Evolutionary conservation across 2,797 vertebrate genomes (phyloP).

Genomic region (Cynopterus sphinx): DNA sequence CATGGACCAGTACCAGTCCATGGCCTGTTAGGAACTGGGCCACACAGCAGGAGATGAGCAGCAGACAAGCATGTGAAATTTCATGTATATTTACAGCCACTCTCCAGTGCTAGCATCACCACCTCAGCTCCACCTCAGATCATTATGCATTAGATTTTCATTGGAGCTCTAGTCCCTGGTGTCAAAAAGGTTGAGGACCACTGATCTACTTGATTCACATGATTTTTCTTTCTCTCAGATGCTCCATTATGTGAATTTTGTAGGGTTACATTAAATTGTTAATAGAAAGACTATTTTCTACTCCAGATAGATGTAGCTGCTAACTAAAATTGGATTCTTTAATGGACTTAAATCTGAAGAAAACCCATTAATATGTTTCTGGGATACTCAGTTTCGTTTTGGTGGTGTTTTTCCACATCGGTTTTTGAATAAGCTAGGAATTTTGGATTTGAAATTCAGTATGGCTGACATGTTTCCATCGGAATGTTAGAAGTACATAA

Average conservation of each 20-base stretch:
- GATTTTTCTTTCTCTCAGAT: not conserved
- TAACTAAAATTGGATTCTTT: not conserved
- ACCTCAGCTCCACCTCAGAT: too few species aligned
- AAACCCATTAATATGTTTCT: not conserved
- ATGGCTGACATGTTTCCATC: not conserved
- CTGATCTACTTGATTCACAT: not conserved
- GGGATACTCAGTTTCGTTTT: not conserved
- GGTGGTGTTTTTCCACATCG: not conserved
- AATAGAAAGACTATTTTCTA: not conserved
- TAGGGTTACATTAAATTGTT: not conserved
- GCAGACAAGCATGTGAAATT: too few species aligned
- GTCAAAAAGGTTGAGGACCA: too few species aligned
- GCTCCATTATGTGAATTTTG: not conserved
- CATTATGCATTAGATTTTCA: too few species aligned
- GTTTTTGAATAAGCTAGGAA: not conserved
- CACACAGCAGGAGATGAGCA: too few species aligned
- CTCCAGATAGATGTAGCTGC: not conserved
- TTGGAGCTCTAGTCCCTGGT: too few species aligned
- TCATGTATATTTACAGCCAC: too few species aligned
- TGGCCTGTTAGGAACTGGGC: too few species aligned
- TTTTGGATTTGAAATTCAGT: not conserved
- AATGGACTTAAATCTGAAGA: not conserved
- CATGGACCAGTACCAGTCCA: too few species aligned
- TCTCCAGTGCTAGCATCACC: too few species aligned
- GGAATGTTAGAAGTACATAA: not conserved